Conservation (phyloP, 2,888 invertebrate genomes). For the Limenitis camilla region DNA sequence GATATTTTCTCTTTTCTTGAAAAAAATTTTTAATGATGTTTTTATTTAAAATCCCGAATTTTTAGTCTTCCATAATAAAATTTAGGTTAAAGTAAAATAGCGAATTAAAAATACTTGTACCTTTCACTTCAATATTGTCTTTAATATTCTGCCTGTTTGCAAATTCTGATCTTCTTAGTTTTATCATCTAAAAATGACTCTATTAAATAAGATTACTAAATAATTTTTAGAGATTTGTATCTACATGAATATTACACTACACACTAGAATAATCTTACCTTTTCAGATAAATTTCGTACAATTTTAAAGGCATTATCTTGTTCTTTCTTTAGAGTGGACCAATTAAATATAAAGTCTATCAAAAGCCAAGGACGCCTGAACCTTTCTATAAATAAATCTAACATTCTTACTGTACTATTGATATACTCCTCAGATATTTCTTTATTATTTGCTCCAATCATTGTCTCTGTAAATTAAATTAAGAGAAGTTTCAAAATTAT, state of each 20-base stretch:
- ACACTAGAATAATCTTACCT: background rate
- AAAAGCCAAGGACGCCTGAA: constrained; percentile 11
- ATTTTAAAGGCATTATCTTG: constrained; percentile 11
- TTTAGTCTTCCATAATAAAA: no score
- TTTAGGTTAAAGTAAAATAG: no score
- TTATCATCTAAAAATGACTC: background rate
- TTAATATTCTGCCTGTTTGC: no score
- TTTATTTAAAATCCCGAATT: no score
- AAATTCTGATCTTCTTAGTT: no score
- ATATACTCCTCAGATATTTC: constrained; percentile 8
- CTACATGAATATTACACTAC: no score
- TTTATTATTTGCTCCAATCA: constrained; percentile 13
- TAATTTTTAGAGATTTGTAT: no score
- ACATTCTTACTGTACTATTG: constrained; percentile 5
- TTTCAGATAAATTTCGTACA: constrained; percentile 10
- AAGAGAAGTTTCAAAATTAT: background rate
- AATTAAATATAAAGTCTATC: constrained; percentile 8
- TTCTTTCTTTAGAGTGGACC: constrained; percentile 9
- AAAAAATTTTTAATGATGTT: no score
- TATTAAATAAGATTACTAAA: no score
- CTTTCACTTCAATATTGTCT: no score
- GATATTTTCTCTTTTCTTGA: no score
- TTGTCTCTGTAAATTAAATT: constrained; percentile 12
- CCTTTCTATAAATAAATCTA: constrained; percentile 8
- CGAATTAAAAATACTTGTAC: no score